Evolutionary conservation across 2,797 vertebrate genomes (phyloP).

Genomic region (Scarus forsteni): DNA sequence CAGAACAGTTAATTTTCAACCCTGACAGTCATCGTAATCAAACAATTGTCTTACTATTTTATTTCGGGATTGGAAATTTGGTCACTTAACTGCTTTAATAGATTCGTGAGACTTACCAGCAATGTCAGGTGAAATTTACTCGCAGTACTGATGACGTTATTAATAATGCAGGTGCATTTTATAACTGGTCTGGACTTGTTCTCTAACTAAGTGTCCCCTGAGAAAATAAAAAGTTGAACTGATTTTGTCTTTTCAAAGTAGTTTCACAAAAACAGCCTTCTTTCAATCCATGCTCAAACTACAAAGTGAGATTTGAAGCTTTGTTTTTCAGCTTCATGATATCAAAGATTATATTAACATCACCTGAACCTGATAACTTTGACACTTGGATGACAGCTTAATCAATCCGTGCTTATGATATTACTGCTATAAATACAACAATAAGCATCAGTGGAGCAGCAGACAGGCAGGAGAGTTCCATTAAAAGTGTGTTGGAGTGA

Average conservation of each 20-base stretch:
- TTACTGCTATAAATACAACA: conserved; percentile 15
- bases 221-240: not conserved
- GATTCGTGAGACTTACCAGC: too few relatives aligned
- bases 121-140: too few relatives aligned
- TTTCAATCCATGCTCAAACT: not conserved
- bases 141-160: too few relatives aligned
- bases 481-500: conserved; percentile 27
- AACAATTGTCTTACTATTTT: too few relatives aligned
- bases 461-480: conserved; percentile 13
- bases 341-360: conserved; percentile 5
- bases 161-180: too few relatives aligned
- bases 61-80: too few relatives aligned
- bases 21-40: too few relatives aligned
- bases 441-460: not conserved
- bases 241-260: not conserved
- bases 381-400: conserved; percentile 8
- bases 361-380: conserved; percentile 2
- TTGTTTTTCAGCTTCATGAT: conserved; percentile 1
- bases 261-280: not conserved
- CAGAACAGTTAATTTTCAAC: too few relatives aligned
- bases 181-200: too few relatives aligned
- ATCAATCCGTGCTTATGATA: conserved; percentile 7
- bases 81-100: too few relatives aligned
- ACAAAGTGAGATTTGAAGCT: not conserved
- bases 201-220: too few relatives aligned